Percentiles rank a stretch among this genome's conserved stretches.
Conservation (phyloP, 2,113 vertebrate genomes). For the Corvus moneduloides region DNA sequence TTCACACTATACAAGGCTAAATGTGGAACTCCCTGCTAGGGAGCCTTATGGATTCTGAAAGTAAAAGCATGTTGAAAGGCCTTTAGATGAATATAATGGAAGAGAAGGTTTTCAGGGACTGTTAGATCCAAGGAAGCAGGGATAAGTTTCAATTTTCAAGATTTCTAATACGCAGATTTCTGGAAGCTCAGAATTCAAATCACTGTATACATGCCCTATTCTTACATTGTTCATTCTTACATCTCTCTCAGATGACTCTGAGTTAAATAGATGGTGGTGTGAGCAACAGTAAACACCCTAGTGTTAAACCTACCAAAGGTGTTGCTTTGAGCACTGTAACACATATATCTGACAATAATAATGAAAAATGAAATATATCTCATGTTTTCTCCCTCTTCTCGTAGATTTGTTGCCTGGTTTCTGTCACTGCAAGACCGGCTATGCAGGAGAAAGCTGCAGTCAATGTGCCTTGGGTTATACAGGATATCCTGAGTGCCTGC, state of each 20-base stretch:
- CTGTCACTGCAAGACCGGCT: slow-evolving; percentile 90
- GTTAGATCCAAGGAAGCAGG: neutral
- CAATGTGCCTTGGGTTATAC: slow-evolving; percentile 81
- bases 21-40: neutral
- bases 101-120: neutral
- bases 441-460: slow-evolving; percentile 83
- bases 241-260: neutral
- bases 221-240: neutral
- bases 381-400: neutral
- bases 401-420: slow-evolving; percentile 85
- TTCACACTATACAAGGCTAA: neutral
- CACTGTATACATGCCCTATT: neutral
- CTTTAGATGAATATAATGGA: neutral
- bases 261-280: neutral
- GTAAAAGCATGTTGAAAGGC: neutral
- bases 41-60: neutral
- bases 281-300: neutral
- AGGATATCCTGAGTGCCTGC: slow-evolving; percentile 79
- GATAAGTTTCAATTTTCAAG: neutral
- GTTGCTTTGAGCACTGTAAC: neutral
- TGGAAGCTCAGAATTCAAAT: neutral
- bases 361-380: neutral
- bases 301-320: neutral
- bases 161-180: neutral
- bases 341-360: neutral